These are phyloP conservation scores for Lacerta viridis DNA, from an alignment of 2,797 vertebrate genomes.

Conservation along the genomic window DNA sequence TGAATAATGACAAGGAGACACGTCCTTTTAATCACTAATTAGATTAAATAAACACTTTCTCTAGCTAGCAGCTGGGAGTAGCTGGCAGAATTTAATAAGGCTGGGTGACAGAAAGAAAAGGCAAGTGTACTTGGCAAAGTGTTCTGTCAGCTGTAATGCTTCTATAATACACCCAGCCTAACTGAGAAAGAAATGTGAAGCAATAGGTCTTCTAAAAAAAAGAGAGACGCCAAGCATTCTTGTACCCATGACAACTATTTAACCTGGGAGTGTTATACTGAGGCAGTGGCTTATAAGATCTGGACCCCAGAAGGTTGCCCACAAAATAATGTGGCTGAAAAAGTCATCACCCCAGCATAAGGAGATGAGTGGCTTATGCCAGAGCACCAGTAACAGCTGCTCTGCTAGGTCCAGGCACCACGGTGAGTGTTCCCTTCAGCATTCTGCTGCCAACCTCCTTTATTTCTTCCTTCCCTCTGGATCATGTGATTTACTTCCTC, in stretches of 20 bases:
- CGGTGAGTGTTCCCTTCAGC: too few relatives aligned
- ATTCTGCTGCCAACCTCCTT: too few relatives aligned
- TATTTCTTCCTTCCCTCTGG: too few relatives aligned
- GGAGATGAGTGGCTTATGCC: too few relatives aligned
- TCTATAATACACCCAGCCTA: neutral
- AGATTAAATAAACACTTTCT: conserved; percentile 21
- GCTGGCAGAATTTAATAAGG: conserved; percentile 21
- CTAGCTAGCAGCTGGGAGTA: neutral
- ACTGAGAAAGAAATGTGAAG: conserved; percentile 10
- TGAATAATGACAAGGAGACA: conserved; percentile 2
- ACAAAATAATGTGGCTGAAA: too few relatives aligned
- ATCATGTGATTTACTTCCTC: too few relatives aligned
- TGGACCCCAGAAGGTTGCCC: neutral
- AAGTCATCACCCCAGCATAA: too few relatives aligned
- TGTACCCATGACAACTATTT: neutral
- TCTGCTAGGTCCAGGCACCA: too few relatives aligned
- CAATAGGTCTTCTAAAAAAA: neutral
- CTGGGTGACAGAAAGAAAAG: conserved; percentile 5
- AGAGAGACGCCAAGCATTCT: neutral
- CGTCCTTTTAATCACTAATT: conserved; percentile 39
- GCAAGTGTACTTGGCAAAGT: conserved; percentile 1
- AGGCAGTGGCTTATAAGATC: neutral
- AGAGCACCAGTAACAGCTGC: too few relatives aligned
- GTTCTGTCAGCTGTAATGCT: neutral
- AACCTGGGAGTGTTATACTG: neutral